Evolutionary conservation across 2,888 invertebrate genomes (phyloP), one percentile per base, ranked within the genome.

Genomic region (Ctenicera cuprea): DNA sequence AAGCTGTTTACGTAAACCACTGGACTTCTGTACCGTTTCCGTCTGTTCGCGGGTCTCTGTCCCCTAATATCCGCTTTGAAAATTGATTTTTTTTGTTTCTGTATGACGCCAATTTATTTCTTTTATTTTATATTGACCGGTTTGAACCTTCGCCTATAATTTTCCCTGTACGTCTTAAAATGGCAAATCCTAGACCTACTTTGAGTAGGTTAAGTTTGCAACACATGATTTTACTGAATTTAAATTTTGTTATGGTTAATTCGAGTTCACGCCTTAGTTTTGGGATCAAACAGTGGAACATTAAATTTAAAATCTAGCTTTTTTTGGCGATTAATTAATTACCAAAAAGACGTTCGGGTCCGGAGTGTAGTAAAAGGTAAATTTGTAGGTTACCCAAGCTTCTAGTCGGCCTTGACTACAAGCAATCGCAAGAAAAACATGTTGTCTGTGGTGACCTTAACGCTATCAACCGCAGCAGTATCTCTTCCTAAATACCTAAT

Each of bases 351-450:
- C 14, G n/a, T 1, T 14, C 9, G 43, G n/a, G 26, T 5, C 7
- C 33, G 5, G 8, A n/a, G 2, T 41, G 26, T 43, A 66, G 57
- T 43, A 45, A 45, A 68, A 68, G 67, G 59, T 43, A 59, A 68
- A 30, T 68, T 68, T 68, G 67, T 68, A 59, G 59, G 57, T 45
- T 70, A 63, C 70, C 41, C 63, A 54, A 37, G 62, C 33, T 68
- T 64, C 71, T 65, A n/a, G 71, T 22, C 48, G 66, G 50, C 71
- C 73, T 73, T 73, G 73, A n/a, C 41, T 68, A 37, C 16, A 57
- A n/a, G 37, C 20, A 71, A 70, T 70, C 52, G 57, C 26, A 73
- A 73, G 52, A 59, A 73, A 37, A 69, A 73, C 61, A 67, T 54
- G 59, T 37, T 64, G 41, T 64, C 43, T 57, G 26, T 33, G 26